Conservation (phyloP, 1,140 invertebrate species). For the Anoplolepis gracilipes region DNA sequence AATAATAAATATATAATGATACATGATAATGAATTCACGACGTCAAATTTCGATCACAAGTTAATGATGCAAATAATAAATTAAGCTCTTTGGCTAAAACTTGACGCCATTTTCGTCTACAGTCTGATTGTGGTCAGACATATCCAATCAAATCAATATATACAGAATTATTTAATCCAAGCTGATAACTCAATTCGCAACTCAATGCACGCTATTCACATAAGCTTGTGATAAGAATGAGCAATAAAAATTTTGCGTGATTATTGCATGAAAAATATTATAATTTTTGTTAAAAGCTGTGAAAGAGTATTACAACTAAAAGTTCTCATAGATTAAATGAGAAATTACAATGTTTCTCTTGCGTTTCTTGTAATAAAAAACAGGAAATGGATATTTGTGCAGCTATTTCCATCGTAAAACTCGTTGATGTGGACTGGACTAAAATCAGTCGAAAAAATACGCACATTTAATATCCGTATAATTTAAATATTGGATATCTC, state of each 20-base stretch:
- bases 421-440: conserved; percentile 16
- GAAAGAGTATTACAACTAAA: background rate
- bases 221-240: background rate
- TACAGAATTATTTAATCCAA: background rate
- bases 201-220: background rate
- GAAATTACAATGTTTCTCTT: conserved; percentile 12
- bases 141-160: background rate
- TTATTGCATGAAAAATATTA: background rate
- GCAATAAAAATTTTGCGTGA: background rate
- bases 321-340: background rate
- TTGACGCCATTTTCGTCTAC: background rate
- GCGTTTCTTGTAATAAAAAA: conserved; percentile 32
- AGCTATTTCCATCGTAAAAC: conserved; percentile 39
- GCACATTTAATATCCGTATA: conserved; percentile 58
- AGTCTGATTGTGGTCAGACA: background rate
- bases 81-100: background rate
- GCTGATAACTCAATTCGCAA: background rate
- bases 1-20: background rate
- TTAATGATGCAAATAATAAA: background rate
- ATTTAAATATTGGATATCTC: conserved; percentile 62
- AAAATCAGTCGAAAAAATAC: conserved; percentile 53
- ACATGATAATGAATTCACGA: background rate
- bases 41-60: background rate
- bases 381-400: conserved; percentile 48
- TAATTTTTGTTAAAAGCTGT: background rate